These are phyloP conservation scores for Sturnira hondurensis DNA, from an alignment of 2,113 vertebrate genomes.

Conservation along the genomic window DNA sequence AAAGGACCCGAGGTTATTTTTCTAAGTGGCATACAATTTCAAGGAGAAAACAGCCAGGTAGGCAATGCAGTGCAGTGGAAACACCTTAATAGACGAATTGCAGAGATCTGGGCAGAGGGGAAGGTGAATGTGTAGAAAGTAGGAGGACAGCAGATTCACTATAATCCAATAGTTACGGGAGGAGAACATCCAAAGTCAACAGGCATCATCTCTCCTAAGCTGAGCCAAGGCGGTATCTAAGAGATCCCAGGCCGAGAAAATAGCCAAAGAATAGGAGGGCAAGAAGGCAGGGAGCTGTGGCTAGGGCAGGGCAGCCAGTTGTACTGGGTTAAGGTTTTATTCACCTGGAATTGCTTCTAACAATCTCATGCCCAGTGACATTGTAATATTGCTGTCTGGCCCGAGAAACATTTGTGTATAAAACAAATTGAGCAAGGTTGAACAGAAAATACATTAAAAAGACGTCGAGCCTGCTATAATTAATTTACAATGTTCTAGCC, in stretches of 20 bases:
- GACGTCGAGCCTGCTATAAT: neutral
- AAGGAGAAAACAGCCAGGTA: conserved; percentile 15
- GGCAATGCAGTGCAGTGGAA: neutral
- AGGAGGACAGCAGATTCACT: neutral
- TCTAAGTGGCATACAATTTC: neutral
- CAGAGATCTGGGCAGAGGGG: no score
- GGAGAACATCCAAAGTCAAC: neutral
- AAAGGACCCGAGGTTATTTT: neutral
- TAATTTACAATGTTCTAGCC: neutral
- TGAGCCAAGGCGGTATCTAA: neutral
- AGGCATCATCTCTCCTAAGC: neutral
- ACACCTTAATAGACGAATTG: neutral
- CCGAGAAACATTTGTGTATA: neutral
- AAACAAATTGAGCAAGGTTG: conserved; percentile 11
- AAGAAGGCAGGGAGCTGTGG: neutral
- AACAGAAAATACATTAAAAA: neutral
- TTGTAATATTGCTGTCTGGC: neutral
- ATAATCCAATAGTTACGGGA: neutral
- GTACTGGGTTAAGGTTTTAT: neutral
- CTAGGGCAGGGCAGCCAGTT: neutral
- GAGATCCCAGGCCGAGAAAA: neutral
- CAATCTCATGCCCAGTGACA: neutral
- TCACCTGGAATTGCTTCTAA: conserved; percentile 13
- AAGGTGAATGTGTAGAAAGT: neutral
- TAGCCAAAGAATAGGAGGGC: neutral